These are phyloP conservation scores for Sebastes baramenuke DNA, from an alignment of 2,797 vertebrate species.

Conservation along the genomic window DNA sequence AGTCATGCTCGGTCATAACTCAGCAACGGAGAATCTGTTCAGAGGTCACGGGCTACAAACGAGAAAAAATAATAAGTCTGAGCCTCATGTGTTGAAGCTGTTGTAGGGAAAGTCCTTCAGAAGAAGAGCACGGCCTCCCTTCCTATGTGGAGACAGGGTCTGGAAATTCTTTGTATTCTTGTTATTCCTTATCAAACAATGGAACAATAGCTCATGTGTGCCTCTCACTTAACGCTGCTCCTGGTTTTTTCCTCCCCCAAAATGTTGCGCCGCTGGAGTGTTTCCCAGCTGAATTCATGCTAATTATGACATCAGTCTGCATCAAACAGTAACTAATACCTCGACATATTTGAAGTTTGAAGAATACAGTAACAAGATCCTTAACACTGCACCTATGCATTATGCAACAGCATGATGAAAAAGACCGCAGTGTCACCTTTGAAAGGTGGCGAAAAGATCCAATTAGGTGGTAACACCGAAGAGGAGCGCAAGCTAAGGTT, in stretches of 20 bases:
- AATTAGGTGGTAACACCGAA: constrained; percentile 43
- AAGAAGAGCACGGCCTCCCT: constrained; percentile 73
- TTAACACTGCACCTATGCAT: constrained; percentile 39
- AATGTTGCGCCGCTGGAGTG: constrained; percentile 20
- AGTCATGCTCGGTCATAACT: constrained; percentile 50
- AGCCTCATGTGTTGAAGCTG: constrained; percentile 45
- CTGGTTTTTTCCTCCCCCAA: constrained; percentile 21
- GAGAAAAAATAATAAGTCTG: constrained; percentile 35
- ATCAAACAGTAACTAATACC: constrained; percentile 21
- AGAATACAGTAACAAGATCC: constrained; percentile 22
- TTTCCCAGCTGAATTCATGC: constrained; percentile 41
- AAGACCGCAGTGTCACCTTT: constrained; percentile 54
- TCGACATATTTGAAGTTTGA: constrained; percentile 19
- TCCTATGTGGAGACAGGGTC: constrained; percentile 71
- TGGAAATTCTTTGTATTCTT: constrained; percentile 82
- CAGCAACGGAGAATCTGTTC: constrained; percentile 36
- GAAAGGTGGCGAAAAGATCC: constrained; percentile 44
- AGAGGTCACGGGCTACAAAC: constrained; percentile 37
- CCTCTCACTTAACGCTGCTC: constrained; percentile 62
- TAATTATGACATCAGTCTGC: constrained; percentile 30
- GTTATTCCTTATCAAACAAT: constrained; percentile 84
- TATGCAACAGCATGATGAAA: constrained; percentile 57
- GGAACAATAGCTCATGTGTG: constrained; percentile 80
- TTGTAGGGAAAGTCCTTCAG: constrained; percentile 58
- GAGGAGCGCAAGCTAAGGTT: constrained; percentile 48